phyloP scores from a whole-genome alignment of 1,140 invertebrate genomes.

The Drosophila rufa region DNA sequence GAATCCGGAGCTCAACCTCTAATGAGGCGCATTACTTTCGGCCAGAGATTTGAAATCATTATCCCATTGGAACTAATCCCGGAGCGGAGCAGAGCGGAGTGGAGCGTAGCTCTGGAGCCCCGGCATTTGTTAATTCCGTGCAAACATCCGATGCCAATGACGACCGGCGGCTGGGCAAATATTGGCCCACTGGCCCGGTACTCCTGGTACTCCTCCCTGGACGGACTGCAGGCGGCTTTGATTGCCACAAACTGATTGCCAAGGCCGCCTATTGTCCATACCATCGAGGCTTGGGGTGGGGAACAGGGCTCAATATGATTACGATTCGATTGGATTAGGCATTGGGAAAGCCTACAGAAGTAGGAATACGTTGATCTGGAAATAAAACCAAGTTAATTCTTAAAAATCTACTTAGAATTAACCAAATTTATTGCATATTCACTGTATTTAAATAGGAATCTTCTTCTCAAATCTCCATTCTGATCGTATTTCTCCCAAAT shows the following conservation, averaged over 20 bases:
- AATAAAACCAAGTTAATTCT: background rate
- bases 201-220: background rate
- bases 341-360: background rate
- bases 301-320: background rate
- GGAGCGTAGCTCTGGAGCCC: constrained; percentile 4
- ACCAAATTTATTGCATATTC: no score
- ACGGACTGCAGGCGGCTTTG: background rate
- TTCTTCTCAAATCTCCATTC: no score
- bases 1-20: constrained; percentile 66
- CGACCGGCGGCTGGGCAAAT: constrained; percentile 46
- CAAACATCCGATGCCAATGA: constrained; percentile 60
- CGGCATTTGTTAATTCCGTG: constrained; percentile 67
- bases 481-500: no score
- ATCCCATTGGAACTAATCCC: constrained; percentile 77
- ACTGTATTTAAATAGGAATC: no score
- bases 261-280: background rate
- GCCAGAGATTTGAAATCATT: constrained; percentile 79
- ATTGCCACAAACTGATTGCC: constrained; percentile 16
- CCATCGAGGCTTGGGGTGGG: background rate
- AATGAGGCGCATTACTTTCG: constrained; percentile 81
- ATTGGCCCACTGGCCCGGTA: constrained; percentile 29
- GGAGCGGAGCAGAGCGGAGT: background rate
- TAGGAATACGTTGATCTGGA: background rate
- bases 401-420: no score
- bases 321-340: background rate